Evolutionary conservation across 2,113 vertebrate genomes (phyloP).

Genomic region (Gallinago jamesoni): DNA sequence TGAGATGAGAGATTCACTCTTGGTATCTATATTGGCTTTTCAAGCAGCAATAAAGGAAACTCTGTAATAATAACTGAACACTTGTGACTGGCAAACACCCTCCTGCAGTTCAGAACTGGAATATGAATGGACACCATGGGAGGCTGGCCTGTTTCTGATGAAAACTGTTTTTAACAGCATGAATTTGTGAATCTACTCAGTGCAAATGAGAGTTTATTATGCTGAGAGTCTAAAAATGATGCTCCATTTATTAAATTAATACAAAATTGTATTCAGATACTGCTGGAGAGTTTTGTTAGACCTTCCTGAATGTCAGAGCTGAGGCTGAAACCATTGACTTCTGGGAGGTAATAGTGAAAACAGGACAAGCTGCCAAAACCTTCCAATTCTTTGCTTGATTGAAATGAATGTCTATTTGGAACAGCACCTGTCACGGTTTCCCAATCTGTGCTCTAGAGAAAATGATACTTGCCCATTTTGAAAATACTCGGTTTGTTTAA

Average conservation of each 20-base stretch:
- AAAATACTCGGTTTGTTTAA: slow-evolving; percentile 8
- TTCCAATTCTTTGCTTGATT: slow-evolving; percentile 37
- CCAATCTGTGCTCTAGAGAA: slow-evolving; percentile 27
- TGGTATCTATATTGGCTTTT: slow-evolving; percentile 32
- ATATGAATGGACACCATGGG: slow-evolving; percentile 64
- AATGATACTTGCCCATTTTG: background rate
- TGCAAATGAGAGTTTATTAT: slow-evolving; percentile 74
- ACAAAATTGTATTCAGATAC: slow-evolving; percentile 43
- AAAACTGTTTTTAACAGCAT: slow-evolving; percentile 73
- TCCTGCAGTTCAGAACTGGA: slow-evolving; percentile 57
- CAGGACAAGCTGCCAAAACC: background rate
- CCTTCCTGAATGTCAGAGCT: slow-evolving; percentile 18
- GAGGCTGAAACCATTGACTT: background rate
- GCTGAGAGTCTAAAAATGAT: slow-evolving; percentile 65
- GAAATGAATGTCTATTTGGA: slow-evolving; percentile 42
- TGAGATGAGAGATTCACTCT: slow-evolving; percentile 42
- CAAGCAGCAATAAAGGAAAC: slow-evolving; percentile 54
- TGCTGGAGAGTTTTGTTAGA: slow-evolving; percentile 16
- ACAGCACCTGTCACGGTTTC: slow-evolving; percentile 44
- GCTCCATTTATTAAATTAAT: slow-evolving; percentile 76
- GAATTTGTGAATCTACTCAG: slow-evolving; percentile 72
- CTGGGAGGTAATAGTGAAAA: background rate
- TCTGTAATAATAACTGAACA: slow-evolving; percentile 45
- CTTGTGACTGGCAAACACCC: slow-evolving; percentile 50
- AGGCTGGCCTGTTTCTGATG: slow-evolving; percentile 55